Base-by-base conservation (phyloP, 2,113 vertebrate species). In the Solea senegalensis region DNA sequence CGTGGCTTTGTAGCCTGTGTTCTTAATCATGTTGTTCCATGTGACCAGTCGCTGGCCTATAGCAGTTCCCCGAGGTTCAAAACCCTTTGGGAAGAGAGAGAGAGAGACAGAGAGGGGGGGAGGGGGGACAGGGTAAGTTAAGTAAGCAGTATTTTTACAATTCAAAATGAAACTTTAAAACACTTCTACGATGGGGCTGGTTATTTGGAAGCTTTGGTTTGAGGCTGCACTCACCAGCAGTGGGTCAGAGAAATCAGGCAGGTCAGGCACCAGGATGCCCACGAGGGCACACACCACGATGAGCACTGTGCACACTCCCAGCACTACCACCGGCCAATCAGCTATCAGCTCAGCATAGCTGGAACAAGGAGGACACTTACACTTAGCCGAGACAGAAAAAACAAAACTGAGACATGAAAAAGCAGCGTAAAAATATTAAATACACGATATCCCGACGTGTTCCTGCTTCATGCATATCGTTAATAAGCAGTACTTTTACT, bases 11-110 rank as follows among this genome's bases (percentile, higher is more conserved):
- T 99, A 99, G 1, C 98, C 98, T 0, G 98, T 99, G 71, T 98
- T 99, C 92, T 98, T 98, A 93, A 98, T 95, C 98, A 99, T 99
- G 71, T 99, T 99, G 88, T 97, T 98, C 98, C 97, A 99, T 0
- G 98, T 99, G 79, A 99, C 96, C 88, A 99, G 80, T n/a, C 96
- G 93, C 89, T 98, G 98, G 63, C 98, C 97, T 86, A 99, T 99
- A 26, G 95, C 94, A 0, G 98, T 99, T 63, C 97, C 98, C 83
- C 98, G 94, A 27, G 98, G 98, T 85, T 99, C 98, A 80, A 99
- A 99, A 59, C 98, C 97, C 98, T 99, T 81, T 13, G 41, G 15
- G 12, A 70, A 49, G 9, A 57, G 5, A 65, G 3, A 76, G 9
- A 7, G 9, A 76, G 9, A 7, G 9, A 48, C 2, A 48, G 14